Evolutionary conservation across 1,140 invertebrate species (phyloP).

Genomic region (Diprion similis): DNA sequence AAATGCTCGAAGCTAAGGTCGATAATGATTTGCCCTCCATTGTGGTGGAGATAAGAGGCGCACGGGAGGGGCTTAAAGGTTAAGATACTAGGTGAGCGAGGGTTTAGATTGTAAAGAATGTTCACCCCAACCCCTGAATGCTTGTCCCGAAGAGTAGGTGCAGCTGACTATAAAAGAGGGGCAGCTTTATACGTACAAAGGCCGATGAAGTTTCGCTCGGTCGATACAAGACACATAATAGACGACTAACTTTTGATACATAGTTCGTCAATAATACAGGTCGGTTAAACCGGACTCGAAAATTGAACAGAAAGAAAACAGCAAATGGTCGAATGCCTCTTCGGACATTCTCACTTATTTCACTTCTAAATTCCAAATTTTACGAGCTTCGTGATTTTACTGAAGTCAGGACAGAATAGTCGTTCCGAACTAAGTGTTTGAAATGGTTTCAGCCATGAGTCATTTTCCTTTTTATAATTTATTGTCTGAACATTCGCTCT

Average conservation of each 20-base stretch:
- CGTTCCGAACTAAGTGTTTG: no score
- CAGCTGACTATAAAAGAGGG: constrained; percentile 34
- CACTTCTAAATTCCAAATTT: no score
- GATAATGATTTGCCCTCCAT: no score
- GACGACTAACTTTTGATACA: no score
- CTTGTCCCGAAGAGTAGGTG: constrained; percentile 24
- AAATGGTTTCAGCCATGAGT: no score
- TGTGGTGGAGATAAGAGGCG: no score
- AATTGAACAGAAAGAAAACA: not conserved
- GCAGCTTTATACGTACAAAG: not conserved
- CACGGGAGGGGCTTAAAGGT: not conserved
- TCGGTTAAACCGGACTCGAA: not conserved
- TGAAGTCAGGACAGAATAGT: no score
- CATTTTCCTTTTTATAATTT: no score
- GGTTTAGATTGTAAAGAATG: constrained; percentile 36
- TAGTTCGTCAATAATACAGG: not conserved
- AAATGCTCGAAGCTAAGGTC: no score
- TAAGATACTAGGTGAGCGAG: constrained; percentile 2
- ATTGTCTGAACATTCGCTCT: no score
- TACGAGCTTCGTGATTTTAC: no score
- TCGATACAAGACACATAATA: no score
- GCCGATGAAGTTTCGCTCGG: not conserved
- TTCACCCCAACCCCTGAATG: constrained; percentile 34
- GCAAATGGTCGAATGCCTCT: constrained; percentile 6
- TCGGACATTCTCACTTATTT: not conserved